phyloP scores from a whole-genome alignment of 2,113 vertebrate genomes.

The Cebus imitator region DNA sequence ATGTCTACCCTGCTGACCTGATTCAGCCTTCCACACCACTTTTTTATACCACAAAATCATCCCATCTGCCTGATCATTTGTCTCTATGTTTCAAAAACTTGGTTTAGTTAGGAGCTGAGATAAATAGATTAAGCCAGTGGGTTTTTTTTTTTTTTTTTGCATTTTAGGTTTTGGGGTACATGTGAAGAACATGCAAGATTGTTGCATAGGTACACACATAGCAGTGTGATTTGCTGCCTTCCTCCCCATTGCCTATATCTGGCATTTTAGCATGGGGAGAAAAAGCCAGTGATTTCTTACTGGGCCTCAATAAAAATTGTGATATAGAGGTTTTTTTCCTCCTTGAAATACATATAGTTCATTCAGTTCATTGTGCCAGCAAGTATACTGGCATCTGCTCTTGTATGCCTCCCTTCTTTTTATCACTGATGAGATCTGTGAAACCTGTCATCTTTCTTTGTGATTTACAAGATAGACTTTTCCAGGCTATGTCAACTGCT shows the following conservation, averaged over 20 bases:
- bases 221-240: too few species aligned
- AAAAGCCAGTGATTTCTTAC: conserved; percentile 15
- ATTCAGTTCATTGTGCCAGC: not conserved
- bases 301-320: conserved; percentile 30
- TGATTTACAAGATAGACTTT: conserved; percentile 77
- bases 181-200: too few species aligned
- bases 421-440: conserved; percentile 57
- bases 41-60: not conserved
- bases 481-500: conserved; percentile 58
- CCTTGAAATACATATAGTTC: not conserved
- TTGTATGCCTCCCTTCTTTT: conserved; percentile 58
- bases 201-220: too few species aligned
- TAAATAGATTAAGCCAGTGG: not conserved
- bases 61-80: not conserved
- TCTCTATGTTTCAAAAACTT: conserved; percentile 43
- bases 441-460: conserved; percentile 67
- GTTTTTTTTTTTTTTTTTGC: not conserved
- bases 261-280: too few species aligned
- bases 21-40: not conserved
- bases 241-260: too few species aligned
- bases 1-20: not conserved
- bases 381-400: not conserved
- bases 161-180: too few species aligned
- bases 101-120: not conserved
- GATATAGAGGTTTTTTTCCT: not conserved